Evolutionary conservation across 2,113 vertebrate genomes (phyloP), one percentile per base, ranked within the genome.

Genomic region (Nansenia antarctica): DNA sequence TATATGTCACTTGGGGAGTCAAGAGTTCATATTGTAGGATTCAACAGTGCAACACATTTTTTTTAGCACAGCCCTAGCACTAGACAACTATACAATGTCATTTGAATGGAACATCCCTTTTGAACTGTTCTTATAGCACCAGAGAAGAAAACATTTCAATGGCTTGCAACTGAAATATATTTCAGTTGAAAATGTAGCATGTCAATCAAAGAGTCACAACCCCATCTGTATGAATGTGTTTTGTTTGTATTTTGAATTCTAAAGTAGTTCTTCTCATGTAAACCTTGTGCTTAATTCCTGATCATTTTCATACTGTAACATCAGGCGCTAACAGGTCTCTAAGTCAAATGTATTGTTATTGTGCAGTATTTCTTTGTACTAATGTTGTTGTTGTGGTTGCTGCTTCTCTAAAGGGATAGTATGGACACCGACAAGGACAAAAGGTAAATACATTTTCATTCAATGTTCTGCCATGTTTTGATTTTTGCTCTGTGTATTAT

Each of bases 381-480:
- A 24, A 60, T 60, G 32, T 60, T 60, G 18, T 37, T 60, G 30
- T 18, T 60, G 32, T 60, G 34, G 18, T 37, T 60, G 30, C 9
- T n/a, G 4, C 26, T 34, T 31, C 9, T 60, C 0, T n/a, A 35
- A 60, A 60, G 58, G 58, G 58, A 60, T 22, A 60, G 58, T 82
- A 98, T 98, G 95, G 98, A 99, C 83, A 95, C 94, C 74, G 97
- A 99, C 85, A 99, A 97, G 89, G 98, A 99, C 63, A 97, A 98
- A 84, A 94, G 96, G 98, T 99, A 87, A 89, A 4, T 0, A 4
- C 26, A 31, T 4, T 26, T 71, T 54, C 22, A 26, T 49, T 55
- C 54, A 0, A 26, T 42, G 5, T 1, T 58, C 7, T 1, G 29
- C 42, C 37, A 26, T 53, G 35, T 47, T n/a, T 47, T 47, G 42